Evolutionary conservation across 2,888 invertebrate species (phyloP).

Genomic region (Ochropleura leucogaster): DNA sequence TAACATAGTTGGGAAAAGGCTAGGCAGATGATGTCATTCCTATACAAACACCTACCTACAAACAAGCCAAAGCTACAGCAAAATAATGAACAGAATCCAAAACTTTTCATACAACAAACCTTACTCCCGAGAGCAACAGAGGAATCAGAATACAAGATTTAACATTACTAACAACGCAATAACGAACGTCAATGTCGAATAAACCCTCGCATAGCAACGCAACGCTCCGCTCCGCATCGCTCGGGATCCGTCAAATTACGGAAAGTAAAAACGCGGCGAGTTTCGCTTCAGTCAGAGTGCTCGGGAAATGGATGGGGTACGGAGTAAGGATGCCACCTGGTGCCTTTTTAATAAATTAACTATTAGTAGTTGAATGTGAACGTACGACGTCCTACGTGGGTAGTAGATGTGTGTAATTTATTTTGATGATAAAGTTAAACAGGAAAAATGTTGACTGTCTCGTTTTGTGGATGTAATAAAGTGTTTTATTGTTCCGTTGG

Average conservation of each 20-base stretch:
- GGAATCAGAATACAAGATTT: constrained; percentile 19
- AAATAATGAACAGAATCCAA: not conserved
- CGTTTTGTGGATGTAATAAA: not conserved
- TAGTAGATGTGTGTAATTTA: constrained; percentile 9
- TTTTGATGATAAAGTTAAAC: not conserved
- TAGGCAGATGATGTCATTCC: no score
- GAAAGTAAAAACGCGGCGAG: constrained; percentile 66
- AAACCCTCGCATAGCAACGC: constrained; percentile 8
- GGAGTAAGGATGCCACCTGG: constrained; percentile 49
- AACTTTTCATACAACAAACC: not conserved
- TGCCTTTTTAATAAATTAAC: constrained; percentile 58
- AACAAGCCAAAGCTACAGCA: not conserved
- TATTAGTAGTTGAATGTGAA: constrained; percentile 30
- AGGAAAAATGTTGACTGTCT: constrained; percentile 2
- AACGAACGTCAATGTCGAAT: constrained; percentile 29
- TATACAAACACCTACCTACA: not conserved
- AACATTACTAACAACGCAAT: constrained; percentile 41
- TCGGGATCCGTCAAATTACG: constrained; percentile 69
- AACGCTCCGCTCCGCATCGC: not conserved
- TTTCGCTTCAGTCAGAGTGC: constrained; percentile 61
- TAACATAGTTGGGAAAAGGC: no score
- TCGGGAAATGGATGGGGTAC: constrained; percentile 51
- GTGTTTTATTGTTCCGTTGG: not conserved
- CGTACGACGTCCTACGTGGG: not conserved
- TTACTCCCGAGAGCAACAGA: constrained; percentile 4